Conservation (phyloP, 2,888 invertebrate genomes). For the Coleophora flavipennella region DNA sequence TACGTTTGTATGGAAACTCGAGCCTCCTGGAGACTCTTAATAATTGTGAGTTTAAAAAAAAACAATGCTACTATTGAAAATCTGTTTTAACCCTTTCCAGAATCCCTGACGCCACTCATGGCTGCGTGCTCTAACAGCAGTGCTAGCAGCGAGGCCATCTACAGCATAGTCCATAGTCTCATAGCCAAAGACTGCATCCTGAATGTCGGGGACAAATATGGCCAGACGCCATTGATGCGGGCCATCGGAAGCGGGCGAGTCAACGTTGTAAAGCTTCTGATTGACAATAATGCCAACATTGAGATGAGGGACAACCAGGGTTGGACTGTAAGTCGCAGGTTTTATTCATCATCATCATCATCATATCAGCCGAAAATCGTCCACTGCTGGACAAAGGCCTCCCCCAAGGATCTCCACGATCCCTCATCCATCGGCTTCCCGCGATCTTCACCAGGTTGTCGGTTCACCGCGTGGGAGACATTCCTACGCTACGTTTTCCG, state of each 20-base stretch:
- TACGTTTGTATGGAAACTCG: too few species aligned
- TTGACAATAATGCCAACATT: conserved; percentile 67
- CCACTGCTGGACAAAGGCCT: too few species aligned
- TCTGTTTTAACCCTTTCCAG: conserved; percentile 39
- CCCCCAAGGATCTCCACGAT: too few species aligned
- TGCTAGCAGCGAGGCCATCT: conserved; percentile 46
- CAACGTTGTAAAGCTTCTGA: conserved; percentile 63
- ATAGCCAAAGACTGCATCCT: conserved; percentile 66
- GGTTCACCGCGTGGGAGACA: too few species aligned
- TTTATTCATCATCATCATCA: too few species aligned
- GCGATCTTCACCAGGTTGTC: too few species aligned
- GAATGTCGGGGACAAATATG: conserved; percentile 70
- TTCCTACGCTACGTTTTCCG: too few species aligned
- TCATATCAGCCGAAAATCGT: too few species aligned
- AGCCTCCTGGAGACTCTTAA: too few species aligned
- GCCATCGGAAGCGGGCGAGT: conserved; percentile 71
- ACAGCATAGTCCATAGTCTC: conserved; percentile 60
- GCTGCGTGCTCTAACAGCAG: conserved; percentile 74
- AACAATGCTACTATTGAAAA: too few species aligned
- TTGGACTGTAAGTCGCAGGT: conserved; percentile 67
- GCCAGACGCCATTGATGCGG: conserved; percentile 76
- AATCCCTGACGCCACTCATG: conserved; percentile 76
- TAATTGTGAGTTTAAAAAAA: too few species aligned
- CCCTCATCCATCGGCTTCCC: too few species aligned
- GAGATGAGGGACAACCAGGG: conserved; percentile 74